Evolutionary conservation across 2,888 invertebrate genomes (phyloP).

Genomic region (Ophioninae sp.): DNA sequence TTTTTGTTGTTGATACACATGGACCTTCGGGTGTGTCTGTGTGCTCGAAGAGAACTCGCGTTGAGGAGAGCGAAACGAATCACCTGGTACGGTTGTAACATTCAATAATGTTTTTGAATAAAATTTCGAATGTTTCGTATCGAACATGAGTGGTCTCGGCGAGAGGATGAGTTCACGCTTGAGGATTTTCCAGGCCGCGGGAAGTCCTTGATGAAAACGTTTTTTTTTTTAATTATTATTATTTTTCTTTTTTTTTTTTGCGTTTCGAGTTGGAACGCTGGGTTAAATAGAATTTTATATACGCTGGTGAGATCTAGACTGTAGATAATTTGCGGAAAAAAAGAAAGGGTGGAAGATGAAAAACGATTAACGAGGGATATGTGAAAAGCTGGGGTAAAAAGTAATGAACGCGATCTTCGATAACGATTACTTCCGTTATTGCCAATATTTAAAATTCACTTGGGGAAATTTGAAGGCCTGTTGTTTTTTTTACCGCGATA

Average conservation of each 20-base stretch:
- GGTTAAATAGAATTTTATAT: not conserved
- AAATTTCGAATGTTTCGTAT: slow-evolving; percentile 28
- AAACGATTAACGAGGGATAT: too few relatives aligned
- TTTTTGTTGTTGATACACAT: slow-evolving; percentile 48
- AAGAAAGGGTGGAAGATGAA: not conserved
- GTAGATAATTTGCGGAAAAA: not conserved
- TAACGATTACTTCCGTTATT: too few relatives aligned
- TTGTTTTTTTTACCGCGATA: too few relatives aligned
- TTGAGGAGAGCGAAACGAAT: slow-evolving; percentile 51
- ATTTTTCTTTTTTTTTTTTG: not conserved
- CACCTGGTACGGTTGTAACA: slow-evolving; percentile 27
- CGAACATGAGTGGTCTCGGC: not conserved
- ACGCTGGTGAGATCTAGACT: not conserved
- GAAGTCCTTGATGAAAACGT: slow-evolving; percentile 11
- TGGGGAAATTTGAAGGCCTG: too few relatives aligned
- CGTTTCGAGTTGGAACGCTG: not conserved
- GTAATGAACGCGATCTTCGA: too few relatives aligned
- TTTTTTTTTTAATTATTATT: not conserved
- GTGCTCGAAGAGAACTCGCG: slow-evolving; percentile 19
- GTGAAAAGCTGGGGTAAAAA: too few relatives aligned
- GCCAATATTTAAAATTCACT: too few relatives aligned
- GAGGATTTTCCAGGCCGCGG: slow-evolving; percentile 1
- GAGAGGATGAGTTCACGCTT: not conserved
- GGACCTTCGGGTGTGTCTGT: not conserved
- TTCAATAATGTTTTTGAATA: slow-evolving; percentile 53